phyloP scores from a whole-genome alignment of 2,888 invertebrate species.

The Patella depressa region DNA sequence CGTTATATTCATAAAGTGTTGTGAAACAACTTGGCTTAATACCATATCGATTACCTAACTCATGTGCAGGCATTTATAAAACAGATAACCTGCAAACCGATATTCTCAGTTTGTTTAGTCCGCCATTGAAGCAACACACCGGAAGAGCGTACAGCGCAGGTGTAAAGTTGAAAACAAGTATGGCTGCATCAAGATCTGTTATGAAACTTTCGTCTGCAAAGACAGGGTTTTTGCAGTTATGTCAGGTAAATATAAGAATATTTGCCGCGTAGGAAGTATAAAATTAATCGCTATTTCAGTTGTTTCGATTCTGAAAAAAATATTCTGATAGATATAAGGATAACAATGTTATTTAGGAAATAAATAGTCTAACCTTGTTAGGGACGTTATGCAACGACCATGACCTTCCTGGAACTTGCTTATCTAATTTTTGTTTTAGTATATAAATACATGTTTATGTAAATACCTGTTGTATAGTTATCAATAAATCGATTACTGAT shows the following conservation, averaged over 20 bases:
- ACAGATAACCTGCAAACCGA: background rate
- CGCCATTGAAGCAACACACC: constrained; percentile 32
- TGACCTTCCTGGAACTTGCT: background rate
- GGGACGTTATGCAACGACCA: background rate
- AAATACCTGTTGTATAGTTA: too few species aligned
- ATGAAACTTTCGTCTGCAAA: constrained; percentile 48
- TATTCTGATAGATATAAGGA: too few species aligned
- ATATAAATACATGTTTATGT: too few species aligned
- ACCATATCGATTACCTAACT: background rate
- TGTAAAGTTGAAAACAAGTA: constrained; percentile 23
- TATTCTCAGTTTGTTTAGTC: constrained; percentile 35
- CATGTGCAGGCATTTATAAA: background rate
- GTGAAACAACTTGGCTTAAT: background rate
- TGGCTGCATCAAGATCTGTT: constrained; percentile 44
- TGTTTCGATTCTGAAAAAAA: too few species aligned
- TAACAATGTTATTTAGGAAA: too few species aligned
- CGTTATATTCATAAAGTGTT: background rate
- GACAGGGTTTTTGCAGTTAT: constrained; percentile 48
- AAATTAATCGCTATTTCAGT: background rate
- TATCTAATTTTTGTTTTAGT: too few species aligned
- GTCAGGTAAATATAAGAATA: constrained; percentile 48
- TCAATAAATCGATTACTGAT: too few species aligned
- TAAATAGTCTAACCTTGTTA: too few species aligned
- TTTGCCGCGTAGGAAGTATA: background rate
- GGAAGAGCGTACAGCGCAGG: constrained; percentile 20